A percentile compares a stretch with the other conserved stretches of the same genome.
Conservation (phyloP, 2,113 vertebrate genomes). For the Cyrtonyx montezumae region DNA sequence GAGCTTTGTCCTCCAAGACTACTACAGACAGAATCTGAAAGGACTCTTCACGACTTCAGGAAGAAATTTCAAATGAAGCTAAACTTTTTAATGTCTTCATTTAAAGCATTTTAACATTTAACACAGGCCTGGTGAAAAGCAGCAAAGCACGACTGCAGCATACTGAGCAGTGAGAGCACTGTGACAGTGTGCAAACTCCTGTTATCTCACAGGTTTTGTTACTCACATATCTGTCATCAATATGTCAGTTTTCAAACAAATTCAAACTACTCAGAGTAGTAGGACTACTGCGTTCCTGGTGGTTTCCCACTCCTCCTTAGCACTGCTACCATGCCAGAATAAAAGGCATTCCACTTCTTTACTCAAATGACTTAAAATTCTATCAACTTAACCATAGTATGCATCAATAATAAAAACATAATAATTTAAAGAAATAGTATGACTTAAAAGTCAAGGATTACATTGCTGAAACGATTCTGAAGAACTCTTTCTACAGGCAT, state of each 20-base stretch:
- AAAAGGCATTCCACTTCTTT: not conserved
- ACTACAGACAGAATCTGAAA: not conserved
- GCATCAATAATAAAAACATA: not conserved
- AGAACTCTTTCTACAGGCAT: not conserved
- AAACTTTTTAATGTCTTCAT: not conserved
- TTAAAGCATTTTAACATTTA: not conserved
- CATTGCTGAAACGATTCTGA: not conserved
- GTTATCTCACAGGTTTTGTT: rapidly evolving
- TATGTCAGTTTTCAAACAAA: not conserved
- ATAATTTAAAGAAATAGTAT: not conserved
- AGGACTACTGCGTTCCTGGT: not conserved
- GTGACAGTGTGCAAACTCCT: rapidly evolving
- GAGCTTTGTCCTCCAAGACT: not conserved
- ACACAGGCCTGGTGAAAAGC: not conserved
- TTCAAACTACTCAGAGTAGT: not conserved
- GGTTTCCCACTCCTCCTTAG: not conserved
- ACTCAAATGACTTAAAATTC: not conserved
- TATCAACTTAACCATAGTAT: not conserved
- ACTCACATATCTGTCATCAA: not conserved
- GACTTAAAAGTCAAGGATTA: not conserved
- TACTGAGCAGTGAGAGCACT: not conserved
- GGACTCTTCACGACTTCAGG: not conserved
- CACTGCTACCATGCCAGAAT: not conserved
- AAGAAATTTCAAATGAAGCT: not conserved
- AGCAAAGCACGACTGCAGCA: not conserved